Base-by-base conservation (phyloP, 2,888 invertebrate genomes). In the Sialis fuliginosa region DNA sequence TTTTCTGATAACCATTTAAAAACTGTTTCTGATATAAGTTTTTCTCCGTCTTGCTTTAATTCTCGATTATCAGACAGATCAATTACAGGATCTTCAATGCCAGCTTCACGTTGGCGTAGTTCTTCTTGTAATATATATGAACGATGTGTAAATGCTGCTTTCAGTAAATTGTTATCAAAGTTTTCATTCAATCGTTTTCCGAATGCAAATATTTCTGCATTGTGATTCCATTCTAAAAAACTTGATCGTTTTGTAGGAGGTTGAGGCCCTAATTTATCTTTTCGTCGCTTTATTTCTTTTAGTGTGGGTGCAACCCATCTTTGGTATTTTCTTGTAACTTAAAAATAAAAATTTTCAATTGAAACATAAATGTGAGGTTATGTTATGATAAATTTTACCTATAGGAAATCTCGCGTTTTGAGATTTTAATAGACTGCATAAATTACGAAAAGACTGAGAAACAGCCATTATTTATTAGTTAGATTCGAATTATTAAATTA, bases 151-250 rank as follows among this genome's bases (percentile, higher is more conserved):
- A 96, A 80, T 1, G 92, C 91, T 56, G 72, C 72, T 47, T 79
- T 72, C 32, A 96, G 63, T 10, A 82, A 61, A 13, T 74, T 68
- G 0, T 72, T 64, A 49, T 87, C 71, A 57, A 96, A 88, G 5
- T 84, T 74, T 68, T 96, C 96, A 30, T 81, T 77, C 10, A 95
- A 66, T 31, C 96, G 72, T 58, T 81, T 80, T 7, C 81, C 82
- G 69, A 95, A 95, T 0, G 93, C 87, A 66, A 72, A 92, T 3
- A 95, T 52, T 67, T 95, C 93, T 0, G 88, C 77, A 55, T 82
- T 77, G 55, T 86, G 78, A 60, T 91, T 93, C 93, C 93, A 90
- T 57, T 84, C 86, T n/a, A 81, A 54, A 58, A 71, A 85, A 6
- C 72, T 69, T 31, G 77, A 80, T 51, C 88, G 66, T 1, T 66